Evolutionary conservation across 2,888 invertebrate species (phyloP), one percentile per base, ranked within the genome.

Genomic region (Achlya flavicornis): DNA sequence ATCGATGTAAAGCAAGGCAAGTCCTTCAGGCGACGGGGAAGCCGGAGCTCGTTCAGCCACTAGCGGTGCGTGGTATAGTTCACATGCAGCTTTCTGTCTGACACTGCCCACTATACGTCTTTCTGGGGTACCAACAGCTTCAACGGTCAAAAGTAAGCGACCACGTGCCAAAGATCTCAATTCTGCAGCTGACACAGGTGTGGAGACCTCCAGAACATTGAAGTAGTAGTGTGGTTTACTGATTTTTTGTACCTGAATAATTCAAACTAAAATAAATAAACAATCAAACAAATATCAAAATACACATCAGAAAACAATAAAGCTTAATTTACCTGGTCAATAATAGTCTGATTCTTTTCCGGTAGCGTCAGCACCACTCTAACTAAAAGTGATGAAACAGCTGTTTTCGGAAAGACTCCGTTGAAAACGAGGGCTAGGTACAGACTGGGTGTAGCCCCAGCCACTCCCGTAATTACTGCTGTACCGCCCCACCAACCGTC

Each of bases 401-500:
- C 95, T 0, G 95, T 91, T 62, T 80, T 84, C 0, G 95, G 92
- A 74, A 98, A 97, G 3, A 98, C 94, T 11, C 98, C 98, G 78
- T 97, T 97, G 84, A 97, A 97, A 0, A 97, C 95, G 4, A 98
- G 88, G 0, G 97, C 97, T 53, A 98, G 86, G 83, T 98, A 97
- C 66, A 98, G 95, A 46, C 97, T 97, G 0, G 98, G 97, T 0
- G 97, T 96, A 1, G 97, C 96, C 0, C 97, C 96, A 12, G 97
- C 96, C 0, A 96, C 96, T 0, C 97, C 97, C 0, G 97, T 97
- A 0, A 98, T 96, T 43, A 98, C 96, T 0, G 98, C 98, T 0
- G 98, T 98, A 1, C 97, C 98, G 3, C 97, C 98, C 97, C 98
- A 78, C 97, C 97, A 75, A 94, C 96, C 76, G 94, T 97, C 68